These are phyloP conservation scores for Alces alces DNA, from an alignment of 2,113 vertebrate genomes.

Conservation along the genomic window DNA sequence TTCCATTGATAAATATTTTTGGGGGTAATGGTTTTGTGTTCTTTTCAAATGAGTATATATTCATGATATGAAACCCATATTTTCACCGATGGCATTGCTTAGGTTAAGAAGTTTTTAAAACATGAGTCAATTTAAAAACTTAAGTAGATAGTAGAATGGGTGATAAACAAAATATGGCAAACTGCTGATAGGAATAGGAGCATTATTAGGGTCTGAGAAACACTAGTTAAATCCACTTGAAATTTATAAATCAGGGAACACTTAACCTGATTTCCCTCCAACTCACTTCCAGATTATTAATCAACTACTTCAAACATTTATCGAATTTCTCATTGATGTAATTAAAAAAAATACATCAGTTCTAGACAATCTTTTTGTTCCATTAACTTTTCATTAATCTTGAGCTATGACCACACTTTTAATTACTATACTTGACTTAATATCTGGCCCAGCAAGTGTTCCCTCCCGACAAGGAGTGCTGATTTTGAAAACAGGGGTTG, in stretches of 20 bases:
- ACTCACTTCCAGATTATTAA: not conserved
- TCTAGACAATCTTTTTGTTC: not conserved
- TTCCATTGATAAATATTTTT: not conserved
- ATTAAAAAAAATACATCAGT: not conserved
- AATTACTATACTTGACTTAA: not conserved
- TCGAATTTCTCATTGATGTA: not conserved
- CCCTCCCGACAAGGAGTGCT: not conserved
- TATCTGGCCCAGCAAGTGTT: not conserved
- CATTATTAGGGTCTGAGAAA: not conserved
- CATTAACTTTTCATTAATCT: not conserved
- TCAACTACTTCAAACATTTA: not conserved
- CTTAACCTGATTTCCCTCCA: not conserved
- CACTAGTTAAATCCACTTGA: not conserved
- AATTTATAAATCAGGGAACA: not conserved
- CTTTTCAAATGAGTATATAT: not conserved
- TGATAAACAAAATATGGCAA: not conserved
- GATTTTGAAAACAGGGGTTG: not conserved
- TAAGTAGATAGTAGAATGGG: not conserved
- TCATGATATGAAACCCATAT: not conserved
- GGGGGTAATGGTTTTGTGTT: not conserved
- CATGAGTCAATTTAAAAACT: not conserved
- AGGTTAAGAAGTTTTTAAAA: constrained; percentile 26
- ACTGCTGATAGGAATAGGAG: not conserved
- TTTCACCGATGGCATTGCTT: not conserved
- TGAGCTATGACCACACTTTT: not conserved